Evolutionary conservation across 1,140 invertebrate genomes (phyloP), one percentile per base, ranked within the genome.

Genomic region (Drosophila nannoptera): DNA sequence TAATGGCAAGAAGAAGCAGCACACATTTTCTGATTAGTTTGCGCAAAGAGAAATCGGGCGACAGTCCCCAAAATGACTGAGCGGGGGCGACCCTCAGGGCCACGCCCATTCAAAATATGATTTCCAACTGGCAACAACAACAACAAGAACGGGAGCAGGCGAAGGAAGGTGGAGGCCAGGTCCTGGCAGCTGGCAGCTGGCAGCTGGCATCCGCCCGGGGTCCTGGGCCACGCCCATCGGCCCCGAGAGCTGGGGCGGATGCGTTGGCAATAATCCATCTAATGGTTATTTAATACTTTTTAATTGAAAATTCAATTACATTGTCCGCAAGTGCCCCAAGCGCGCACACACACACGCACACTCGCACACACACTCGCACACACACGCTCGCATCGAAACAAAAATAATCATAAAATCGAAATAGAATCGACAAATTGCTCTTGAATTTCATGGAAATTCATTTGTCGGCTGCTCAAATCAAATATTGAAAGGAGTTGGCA

Each of bases 1-100:
- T 49, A 62, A 38, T 40, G 61, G 22, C 31, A 69, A 46, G 7
- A 66, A 49, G 35, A 62, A 49, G 46, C n/a, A n/a, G 22, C 70
- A 78, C 75, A 82, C 78, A 82, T 82, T 75, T 75, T 77, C 78
- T 78, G 78, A 82, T 82, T 82, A 82, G 78, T 82, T 82, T 82
- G 64, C 67, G 58, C 55, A 22, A 22, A 22, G 52, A 48, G 36
- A 52, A 68, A 60, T 69, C 54, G 61, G 60, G 43, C 49, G 42
- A 67, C 69, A 77, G 66, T 78, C 68, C 67, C 61, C 45, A 38
- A 52, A 55, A 55, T 52, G 22, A 22, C 22, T 22, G 22, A 22
- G 22, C 42, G 14, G 31, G 7, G 7, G 33, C 29, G 22, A 12
- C 14, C n/a, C 35, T 40, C 50, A 16, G 2, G 8, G n/a, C 38